Percentiles rank a stretch among this genome's conserved stretches.
Evolutionary conservation across 2,113 vertebrate species (phyloP).

Genomic region (Tragelaphus scriptus): DNA sequence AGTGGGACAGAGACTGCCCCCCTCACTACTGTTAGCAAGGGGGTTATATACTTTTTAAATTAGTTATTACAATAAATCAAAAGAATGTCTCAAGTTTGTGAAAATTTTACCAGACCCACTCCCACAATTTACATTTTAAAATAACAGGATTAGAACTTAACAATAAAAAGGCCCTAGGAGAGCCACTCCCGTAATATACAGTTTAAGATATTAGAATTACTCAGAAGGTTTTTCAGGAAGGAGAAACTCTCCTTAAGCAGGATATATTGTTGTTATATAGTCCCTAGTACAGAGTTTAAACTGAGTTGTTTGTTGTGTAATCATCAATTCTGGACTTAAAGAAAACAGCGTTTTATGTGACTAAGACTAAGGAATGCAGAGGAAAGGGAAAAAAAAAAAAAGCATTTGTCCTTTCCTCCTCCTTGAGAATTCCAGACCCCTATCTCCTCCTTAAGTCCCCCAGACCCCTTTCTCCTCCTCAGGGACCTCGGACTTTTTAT

Average conservation of each 20-base stretch:
- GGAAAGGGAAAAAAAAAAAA: neutral
- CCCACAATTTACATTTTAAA: neutral
- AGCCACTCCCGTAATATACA: neutral
- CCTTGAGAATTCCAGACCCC: neutral
- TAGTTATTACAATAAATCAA: neutral
- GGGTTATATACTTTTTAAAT: neutral
- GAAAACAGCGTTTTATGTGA: neutral
- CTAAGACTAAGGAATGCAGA: neutral
- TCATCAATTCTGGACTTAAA: neutral
- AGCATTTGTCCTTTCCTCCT: neutral
- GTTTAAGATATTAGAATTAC: neutral
- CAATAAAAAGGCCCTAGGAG: neutral
- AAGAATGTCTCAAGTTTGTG: neutral
- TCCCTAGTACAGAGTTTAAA: neutral
- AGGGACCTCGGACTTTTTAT: neutral
- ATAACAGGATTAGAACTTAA: neutral
- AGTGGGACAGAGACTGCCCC: neutral
- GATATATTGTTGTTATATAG: neutral
- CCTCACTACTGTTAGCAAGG: neutral
- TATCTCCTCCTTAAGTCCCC: neutral
- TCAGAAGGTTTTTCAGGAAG: neutral
- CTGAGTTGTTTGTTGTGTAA: neutral
- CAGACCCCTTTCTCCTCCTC: neutral
- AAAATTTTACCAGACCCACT: neutral
- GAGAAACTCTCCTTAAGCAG: neutral